phyloP scores from a whole-genome alignment of 2,797 vertebrate species.

The Chelonia mydas region DNA sequence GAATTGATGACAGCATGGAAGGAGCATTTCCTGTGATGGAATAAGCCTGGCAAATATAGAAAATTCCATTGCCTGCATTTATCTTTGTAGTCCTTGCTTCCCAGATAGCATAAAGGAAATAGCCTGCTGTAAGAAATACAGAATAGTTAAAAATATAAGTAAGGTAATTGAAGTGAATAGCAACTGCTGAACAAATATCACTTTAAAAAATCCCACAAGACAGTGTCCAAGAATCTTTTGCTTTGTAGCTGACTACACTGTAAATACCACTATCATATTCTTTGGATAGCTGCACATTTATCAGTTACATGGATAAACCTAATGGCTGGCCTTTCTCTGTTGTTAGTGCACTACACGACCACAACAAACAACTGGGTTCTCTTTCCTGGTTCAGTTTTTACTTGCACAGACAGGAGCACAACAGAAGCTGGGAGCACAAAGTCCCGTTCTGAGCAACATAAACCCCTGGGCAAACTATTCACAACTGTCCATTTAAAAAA shows the following conservation, averaged over 20 bases:
- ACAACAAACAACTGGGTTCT: not conserved
- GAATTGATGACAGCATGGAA: not conserved
- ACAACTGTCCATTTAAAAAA: not conserved
- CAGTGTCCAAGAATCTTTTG: not conserved
- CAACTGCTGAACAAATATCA: not conserved
- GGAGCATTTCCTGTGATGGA: not conserved
- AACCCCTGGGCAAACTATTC: not conserved
- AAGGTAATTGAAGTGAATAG: not conserved
- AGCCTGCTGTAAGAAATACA: not conserved
- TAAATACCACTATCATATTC: constrained; percentile 49
- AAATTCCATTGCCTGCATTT: not conserved
- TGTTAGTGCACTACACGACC: not conserved
- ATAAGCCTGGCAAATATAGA: not conserved
- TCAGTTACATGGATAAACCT: constrained; percentile 43
- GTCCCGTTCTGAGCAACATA: not conserved
- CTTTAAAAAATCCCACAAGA: not conserved
- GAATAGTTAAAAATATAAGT: not conserved
- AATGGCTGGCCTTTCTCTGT: constrained; percentile 5
- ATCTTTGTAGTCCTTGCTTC: not conserved
- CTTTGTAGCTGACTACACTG: not conserved
- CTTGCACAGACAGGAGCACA: accelerated
- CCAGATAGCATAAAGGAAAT: not conserved
- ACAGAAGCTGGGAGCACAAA: not conserved
- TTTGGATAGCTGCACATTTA: constrained; percentile 21
- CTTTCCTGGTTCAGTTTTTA: not conserved